Base-by-base conservation (phyloP, 2,113 vertebrate genomes). In the Anarrhichthys ocellatus region DNA sequence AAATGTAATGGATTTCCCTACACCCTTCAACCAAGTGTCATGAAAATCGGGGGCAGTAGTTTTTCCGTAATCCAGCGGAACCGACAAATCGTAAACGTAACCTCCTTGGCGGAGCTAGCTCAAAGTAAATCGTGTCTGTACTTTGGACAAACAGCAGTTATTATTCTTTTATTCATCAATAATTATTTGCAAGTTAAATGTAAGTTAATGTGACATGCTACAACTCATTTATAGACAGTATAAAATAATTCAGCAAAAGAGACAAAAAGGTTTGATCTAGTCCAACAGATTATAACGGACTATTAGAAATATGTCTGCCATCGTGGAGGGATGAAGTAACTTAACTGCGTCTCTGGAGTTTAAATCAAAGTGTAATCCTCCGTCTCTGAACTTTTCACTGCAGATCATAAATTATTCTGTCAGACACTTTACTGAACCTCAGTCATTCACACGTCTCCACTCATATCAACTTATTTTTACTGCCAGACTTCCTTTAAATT, bases 391-490 rank as follows among this genome's bases (percentile, higher is more conserved):
- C n/a, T 24, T 59, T 29, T n/a, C 13, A 18, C 74, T 13, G 42
- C 38, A 40, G 40, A 14, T 74, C 59, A 76, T 82, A 32, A 83
- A 87, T 79, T 29, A 79, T 86, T 82, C 75, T 58, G n/a, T 75
- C 69, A 69, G 69, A 54, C 73, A 22, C 56, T 69, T 61, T 29
- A 64, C 13, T 62, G 11, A 58, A 27, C 11, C 14, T 22, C 40
- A 61, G 50, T 24, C 36, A 1, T 17, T 20, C 32, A 40, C 32
- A 68, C 7, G 22, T 32, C 64, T 70, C 44, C 20, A 40, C 34
- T 38, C 10, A n/a, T 7, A 22, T 27, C 9, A 9, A 27, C 38
- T 65, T 48, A 7, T 24, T 36, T 34, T 71, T 34, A 44, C 17
- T 46, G 59, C 18, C 61, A 61, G 15, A 78, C 42, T 61, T 36